Evolutionary conservation across 2,113 vertebrate species (phyloP).

Genomic region (Procavia capensis): DNA sequence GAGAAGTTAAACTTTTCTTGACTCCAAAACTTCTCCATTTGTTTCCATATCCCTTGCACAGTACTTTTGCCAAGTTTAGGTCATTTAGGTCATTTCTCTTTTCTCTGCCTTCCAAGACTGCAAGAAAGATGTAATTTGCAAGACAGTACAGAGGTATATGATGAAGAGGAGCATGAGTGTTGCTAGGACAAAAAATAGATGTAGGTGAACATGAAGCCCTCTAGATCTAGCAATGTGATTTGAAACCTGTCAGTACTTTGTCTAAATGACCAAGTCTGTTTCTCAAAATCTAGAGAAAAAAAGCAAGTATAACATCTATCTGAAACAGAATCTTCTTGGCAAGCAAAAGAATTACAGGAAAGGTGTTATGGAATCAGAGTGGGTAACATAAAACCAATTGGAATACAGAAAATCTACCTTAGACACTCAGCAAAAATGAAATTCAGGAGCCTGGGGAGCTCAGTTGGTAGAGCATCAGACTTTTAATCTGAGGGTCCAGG

Average conservation of each 20-base stretch:
- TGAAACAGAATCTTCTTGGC: neutral
- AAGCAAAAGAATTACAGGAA: neutral
- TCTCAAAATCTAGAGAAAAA: neutral
- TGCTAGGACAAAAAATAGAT: neutral
- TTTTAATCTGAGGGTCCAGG: constrained; percentile 94
- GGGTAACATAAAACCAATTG: rapidly evolving
- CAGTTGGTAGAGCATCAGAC: constrained; percentile 93
- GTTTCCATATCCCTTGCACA: neutral
- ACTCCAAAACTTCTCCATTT: neutral
- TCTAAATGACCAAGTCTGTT: neutral
- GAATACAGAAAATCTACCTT: neutral
- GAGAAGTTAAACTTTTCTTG: neutral
- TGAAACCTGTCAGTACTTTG: neutral
- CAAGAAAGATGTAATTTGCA: neutral
- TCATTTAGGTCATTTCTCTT: neutral
- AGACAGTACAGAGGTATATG: neutral
- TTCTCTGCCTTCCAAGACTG: neutral
- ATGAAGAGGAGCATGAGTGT: neutral
- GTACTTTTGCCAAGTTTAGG: neutral
- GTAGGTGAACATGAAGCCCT: neutral
- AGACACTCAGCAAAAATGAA: too few relatives aligned
- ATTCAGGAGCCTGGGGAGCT: constrained; percentile 76
- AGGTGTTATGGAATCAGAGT: neutral
- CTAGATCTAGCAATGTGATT: neutral
- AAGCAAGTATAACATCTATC: neutral